Conservation (phyloP, 1,140 invertebrate species). For the Drosophila yakuba region DNA sequence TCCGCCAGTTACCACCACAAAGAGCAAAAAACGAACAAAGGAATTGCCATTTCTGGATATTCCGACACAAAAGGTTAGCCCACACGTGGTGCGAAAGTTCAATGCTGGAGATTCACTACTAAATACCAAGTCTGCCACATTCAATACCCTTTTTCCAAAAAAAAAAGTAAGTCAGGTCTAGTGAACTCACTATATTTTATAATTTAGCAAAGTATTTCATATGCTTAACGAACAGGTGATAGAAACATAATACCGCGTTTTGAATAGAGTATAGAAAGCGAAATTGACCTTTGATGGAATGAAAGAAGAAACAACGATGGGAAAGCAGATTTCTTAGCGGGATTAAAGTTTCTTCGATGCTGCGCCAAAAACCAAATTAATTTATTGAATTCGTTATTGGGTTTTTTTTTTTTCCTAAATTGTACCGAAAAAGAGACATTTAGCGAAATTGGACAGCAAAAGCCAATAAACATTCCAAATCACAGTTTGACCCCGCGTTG, state of each 20-base stretch:
- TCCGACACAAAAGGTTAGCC: slow-evolving; percentile 17
- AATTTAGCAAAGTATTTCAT: not conserved
- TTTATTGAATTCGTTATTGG: slow-evolving; percentile 27
- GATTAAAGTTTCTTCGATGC: slow-evolving; percentile 36
- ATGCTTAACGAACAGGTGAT: not conserved
- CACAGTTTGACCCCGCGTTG: slow-evolving; percentile 18
- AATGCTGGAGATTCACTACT: not conserved
- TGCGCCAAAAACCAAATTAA: slow-evolving; percentile 23
- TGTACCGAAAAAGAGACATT: slow-evolving; percentile 20
- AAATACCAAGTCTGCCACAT: not conserved
- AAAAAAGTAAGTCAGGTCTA: not conserved
- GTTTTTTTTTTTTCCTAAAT: not conserved
- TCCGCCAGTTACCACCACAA: not conserved
- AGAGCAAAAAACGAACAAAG: slow-evolving; percentile 25
- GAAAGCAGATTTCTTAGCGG: slow-evolving; percentile 40
- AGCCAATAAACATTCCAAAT: slow-evolving; percentile 41
- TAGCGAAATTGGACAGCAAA: slow-evolving; percentile 33
- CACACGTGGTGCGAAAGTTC: slow-evolving; percentile 44
- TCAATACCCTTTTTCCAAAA: slow-evolving; percentile 7
- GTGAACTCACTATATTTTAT: no score
- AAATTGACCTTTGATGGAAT: slow-evolving; percentile 64
- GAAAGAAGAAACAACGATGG: slow-evolving; percentile 8
- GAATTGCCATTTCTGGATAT: slow-evolving; percentile 8
- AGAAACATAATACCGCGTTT: not conserved
- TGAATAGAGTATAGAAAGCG: slow-evolving; percentile 39